Conservation (phyloP, 2,888 invertebrate species). For the Steinernema carpocapsae region DNA sequence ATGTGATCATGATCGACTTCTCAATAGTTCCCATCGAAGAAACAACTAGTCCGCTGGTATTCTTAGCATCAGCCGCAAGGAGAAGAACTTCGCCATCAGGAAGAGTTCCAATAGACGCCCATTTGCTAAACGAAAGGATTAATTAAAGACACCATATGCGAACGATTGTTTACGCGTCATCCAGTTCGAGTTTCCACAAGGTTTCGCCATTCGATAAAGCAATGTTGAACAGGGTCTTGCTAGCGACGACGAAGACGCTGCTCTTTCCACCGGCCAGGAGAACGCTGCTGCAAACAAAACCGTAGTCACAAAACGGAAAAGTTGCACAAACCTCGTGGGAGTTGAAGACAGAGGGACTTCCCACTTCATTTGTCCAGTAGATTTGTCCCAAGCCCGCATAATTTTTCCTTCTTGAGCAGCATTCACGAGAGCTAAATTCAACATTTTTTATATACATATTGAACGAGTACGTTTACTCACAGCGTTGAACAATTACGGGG, state of each 20-base stretch:
- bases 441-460: constrained; percentile 2
- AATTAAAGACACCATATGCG: background rate
- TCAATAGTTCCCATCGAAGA: background rate
- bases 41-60: background rate
- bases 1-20: background rate
- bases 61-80: background rate
- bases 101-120: background rate
- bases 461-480: background rate
- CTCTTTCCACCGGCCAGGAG: constrained; percentile 21
- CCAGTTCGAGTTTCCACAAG: constrained; percentile 28
- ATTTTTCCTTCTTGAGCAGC: constrained; percentile 46
- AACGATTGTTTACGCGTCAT: background rate
- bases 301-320: background rate
- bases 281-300: constrained; percentile 9
- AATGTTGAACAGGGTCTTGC: constrained; percentile 32
- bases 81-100: background rate
- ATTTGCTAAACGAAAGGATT: background rate
- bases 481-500: background rate
- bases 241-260: constrained; percentile 32
- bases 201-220: constrained; percentile 5
- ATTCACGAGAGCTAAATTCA: constrained; percentile 49
- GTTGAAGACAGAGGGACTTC: constrained; percentile 26
- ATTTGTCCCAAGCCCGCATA: constrained; percentile 49
- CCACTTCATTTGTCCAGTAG: constrained; percentile 47
- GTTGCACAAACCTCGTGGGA: background rate